Evolutionary conservation across 1,140 invertebrate genomes (phyloP), one percentile per base, ranked within the genome.

Genomic region (Heliconius congener): DNA sequence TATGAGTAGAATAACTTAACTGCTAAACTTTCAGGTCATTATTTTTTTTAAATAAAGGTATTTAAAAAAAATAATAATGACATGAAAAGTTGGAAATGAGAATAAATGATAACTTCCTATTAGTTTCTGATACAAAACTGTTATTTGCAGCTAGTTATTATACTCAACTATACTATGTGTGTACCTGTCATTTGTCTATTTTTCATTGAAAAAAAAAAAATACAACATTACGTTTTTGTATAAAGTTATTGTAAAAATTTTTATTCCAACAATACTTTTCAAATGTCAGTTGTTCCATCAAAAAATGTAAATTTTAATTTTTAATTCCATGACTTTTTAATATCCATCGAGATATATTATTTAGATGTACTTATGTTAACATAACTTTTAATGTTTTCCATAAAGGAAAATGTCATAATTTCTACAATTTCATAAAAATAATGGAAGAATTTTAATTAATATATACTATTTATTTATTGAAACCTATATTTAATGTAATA

Each of bases 401-500:
- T 1, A 50, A 66, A 76, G 18, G 74, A 66, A 27, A 50, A 42
- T 52, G 74, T 70, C 70, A 39, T 39, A 34, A 66, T 76, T 72
- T 72, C 27, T 70, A 50, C 46, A 78, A 34, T 78, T 77, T 78
- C 60, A 78, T 77, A 73, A 72, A 81, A 77, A 71, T 78, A 42
- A 74, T 78, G 70, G 84, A 85, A 83, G 76, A 84, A 81, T 86
- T 81, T 86, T 85, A 88, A 89, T 88, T 93, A 93, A 94, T 94
- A 94, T 94, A 94, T 90, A 88, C 90, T 91, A 94, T 92, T 94
- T 93, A 93, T 93, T 93, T 92, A 94, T 94, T 94, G 85, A 92
- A 85, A 83, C 84, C 86, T 86, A 81, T 84, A 90, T 89, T 92
- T 92, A 93, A 92, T 87, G 83, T 87, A 86, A 81, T 77, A 23